These are phyloP conservation scores for Caenorhabditis briggsae DNA, from an alignment of 1,140 invertebrate species.

Conservation along the genomic window DNA sequence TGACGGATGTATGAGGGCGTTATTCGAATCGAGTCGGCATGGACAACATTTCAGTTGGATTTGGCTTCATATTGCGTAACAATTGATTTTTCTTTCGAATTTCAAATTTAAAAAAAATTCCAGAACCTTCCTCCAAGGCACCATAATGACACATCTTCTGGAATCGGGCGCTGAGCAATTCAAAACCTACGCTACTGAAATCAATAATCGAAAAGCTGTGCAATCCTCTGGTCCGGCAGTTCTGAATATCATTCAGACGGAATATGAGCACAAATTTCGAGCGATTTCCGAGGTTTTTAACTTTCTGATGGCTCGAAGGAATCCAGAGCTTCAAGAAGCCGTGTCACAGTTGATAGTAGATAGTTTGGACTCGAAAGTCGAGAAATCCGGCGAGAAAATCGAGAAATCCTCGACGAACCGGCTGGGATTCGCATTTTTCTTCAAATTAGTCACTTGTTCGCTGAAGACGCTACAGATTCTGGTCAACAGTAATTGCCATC, in stretches of 20 bases:
- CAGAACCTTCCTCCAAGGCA: constrained; percentile 36
- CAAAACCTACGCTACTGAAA: constrained; percentile 28
- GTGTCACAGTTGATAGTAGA: constrained; percentile 38
- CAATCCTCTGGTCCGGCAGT: constrained; percentile 3
- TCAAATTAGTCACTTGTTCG: constrained; percentile 58
- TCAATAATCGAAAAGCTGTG: background rate
- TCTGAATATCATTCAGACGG: constrained; percentile 42
- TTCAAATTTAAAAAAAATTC: background rate
- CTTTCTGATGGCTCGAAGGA: constrained; percentile 52
- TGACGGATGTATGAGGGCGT: constrained; percentile 34
- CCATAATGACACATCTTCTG: constrained; percentile 48
- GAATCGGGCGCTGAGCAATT: constrained; percentile 56
- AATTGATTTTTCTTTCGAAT: background rate
- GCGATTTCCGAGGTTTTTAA: constrained; percentile 58
- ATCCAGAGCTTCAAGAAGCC: constrained; percentile 37
- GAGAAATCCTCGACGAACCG: background rate
- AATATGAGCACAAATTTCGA: constrained; percentile 35
- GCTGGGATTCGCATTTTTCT: constrained; percentile 50
- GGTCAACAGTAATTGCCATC: constrained; percentile 32
- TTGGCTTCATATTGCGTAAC: constrained; percentile 62
- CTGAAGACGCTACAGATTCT: constrained; percentile 51
- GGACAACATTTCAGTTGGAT: constrained; percentile 60
- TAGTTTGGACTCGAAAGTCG: background rate
- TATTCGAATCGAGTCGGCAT: constrained; percentile 45
- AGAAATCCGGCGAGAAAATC: background rate